Evolutionary conservation across 2,113 vertebrate species (phyloP).

Genomic region (Gopherus evgoodei): DNA sequence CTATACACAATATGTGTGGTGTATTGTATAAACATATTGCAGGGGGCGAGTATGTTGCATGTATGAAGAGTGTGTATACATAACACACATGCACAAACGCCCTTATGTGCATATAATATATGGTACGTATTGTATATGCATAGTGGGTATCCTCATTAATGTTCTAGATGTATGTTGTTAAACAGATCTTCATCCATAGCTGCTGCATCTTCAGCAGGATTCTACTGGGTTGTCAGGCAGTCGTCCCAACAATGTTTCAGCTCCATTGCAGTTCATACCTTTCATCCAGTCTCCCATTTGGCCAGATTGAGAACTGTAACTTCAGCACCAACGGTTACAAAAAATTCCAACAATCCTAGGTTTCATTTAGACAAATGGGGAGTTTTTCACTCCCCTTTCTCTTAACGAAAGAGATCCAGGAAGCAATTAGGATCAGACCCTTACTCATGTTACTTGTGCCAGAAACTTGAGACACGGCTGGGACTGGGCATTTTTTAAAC

Average conservation of each 20-base stretch:
- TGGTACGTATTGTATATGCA: background rate
- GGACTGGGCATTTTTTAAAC: background rate
- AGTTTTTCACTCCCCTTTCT: background rate
- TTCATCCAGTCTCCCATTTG: background rate
- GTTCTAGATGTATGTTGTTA: background rate
- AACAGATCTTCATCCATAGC: background rate
- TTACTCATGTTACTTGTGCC: background rate
- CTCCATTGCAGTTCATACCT: background rate
- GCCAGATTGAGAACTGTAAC: background rate
- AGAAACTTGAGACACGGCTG: background rate
- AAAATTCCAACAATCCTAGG: background rate
- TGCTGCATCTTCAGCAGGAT: background rate
- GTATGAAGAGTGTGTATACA: background rate
- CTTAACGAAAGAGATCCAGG: rapidly evolving
- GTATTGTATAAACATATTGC: background rate
- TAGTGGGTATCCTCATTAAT: background rate
- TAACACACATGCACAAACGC: background rate
- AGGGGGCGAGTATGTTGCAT: background rate
- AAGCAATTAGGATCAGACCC: background rate
- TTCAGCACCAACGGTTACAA: background rate
- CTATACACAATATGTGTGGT: background rate
- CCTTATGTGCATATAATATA: too few relatives aligned
- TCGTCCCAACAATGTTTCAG: background rate
- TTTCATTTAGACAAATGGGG: too few relatives aligned
- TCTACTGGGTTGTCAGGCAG: background rate